phyloP scores from a whole-genome alignment of 2,888 invertebrate genomes.

The Lasioglossum vierecki region DNA sequence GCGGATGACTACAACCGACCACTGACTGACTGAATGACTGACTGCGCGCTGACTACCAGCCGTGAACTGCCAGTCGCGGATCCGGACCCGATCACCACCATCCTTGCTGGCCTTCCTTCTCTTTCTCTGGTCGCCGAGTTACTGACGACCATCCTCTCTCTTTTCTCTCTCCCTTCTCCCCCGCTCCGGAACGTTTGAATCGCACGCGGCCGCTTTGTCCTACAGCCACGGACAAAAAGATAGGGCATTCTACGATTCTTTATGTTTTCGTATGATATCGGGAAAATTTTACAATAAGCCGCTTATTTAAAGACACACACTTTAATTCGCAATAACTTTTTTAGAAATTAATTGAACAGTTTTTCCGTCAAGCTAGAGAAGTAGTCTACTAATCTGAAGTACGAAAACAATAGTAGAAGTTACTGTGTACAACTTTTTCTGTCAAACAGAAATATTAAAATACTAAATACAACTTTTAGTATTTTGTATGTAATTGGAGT shows the following conservation, averaged over 20 bases:
- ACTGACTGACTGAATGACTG: conserved; percentile 61
- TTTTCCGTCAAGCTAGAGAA: too few species aligned
- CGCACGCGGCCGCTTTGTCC: conserved; percentile 26
- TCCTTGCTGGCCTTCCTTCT: conserved; percentile 73
- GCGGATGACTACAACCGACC: conserved; percentile 59
- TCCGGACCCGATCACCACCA: conserved; percentile 73
- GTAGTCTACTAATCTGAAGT: too few species aligned
- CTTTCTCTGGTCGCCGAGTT: conserved; percentile 61
- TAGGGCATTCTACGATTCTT: neutral
- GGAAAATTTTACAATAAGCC: neutral
- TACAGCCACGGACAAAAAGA: neutral
- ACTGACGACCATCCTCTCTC: conserved; percentile 66
- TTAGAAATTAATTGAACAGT: too few species aligned
- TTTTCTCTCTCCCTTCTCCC: conserved; percentile 46
- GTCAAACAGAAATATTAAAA: too few species aligned
- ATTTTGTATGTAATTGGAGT: too few species aligned
- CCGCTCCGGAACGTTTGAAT: neutral
- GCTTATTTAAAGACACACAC: too few species aligned
- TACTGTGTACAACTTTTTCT: too few species aligned
- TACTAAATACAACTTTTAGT: too few species aligned
- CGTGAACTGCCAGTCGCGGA: conserved; percentile 74
- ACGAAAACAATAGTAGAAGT: too few species aligned
- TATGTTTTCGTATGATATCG: neutral
- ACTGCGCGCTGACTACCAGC: conserved; percentile 65
- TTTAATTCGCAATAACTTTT: too few species aligned